These are phyloP conservation scores for Crenichthys baileyi DNA, from an alignment of 2,797 vertebrate species.

Conservation along the genomic window DNA sequence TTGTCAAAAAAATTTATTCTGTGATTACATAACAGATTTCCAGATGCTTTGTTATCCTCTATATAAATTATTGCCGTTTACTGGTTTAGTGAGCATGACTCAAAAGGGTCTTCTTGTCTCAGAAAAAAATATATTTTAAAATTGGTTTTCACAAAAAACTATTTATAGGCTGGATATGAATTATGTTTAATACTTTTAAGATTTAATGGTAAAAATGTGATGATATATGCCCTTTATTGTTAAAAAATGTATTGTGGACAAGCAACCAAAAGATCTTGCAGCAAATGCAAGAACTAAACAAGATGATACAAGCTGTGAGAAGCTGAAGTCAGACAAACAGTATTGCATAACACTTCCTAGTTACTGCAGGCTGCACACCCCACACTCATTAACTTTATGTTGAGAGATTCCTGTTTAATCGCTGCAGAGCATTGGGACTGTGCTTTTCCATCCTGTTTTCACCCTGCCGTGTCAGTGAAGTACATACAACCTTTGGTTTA, in stretches of 20 bases:
- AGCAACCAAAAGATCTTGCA: neutral
- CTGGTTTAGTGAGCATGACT: neutral
- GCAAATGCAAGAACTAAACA: constrained; percentile 1
- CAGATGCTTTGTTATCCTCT: neutral
- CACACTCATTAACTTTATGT: constrained; percentile 4
- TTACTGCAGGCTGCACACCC: constrained; percentile 4
- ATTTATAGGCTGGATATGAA: neutral
- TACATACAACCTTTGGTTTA: neutral
- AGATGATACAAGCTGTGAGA: neutral
- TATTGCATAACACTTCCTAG: constrained; percentile 11
- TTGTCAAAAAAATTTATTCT: no score
- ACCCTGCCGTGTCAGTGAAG: neutral
- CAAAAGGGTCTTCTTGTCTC: neutral
- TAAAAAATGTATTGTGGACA: neutral
- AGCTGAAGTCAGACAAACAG: neutral
- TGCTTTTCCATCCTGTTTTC: neutral
- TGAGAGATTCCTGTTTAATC: constrained; percentile 1
- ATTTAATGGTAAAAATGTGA: neutral
- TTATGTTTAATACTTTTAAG: neutral
- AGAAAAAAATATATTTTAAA: neutral
- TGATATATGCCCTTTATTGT: neutral
- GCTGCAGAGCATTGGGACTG: neutral
- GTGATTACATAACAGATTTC: neutral
- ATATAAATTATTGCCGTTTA: no score
- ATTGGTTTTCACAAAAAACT: neutral